Evolutionary conservation across 2,888 invertebrate genomes (phyloP).

Genomic region (Zelleria hepariella): DNA sequence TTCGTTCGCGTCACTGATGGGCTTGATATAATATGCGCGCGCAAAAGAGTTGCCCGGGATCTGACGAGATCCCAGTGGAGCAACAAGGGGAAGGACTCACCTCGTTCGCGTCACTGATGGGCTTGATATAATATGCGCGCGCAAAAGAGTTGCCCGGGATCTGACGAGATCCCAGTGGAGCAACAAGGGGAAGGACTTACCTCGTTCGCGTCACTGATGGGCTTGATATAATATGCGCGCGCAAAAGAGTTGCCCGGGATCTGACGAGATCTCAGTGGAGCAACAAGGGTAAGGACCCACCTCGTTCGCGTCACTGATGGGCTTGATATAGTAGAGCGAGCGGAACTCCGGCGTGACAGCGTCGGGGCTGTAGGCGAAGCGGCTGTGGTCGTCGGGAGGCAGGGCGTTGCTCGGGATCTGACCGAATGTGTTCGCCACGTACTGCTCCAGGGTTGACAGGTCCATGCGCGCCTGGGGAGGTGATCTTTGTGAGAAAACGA

Average conservation of each 20-base stretch:
- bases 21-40: not conserved
- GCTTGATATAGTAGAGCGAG: conserved; percentile 81
- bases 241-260: conserved; percentile 78
- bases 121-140: not conserved
- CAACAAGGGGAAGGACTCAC: conserved; percentile 60
- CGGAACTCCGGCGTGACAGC: conserved; percentile 74
- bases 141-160: no score
- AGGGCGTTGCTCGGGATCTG: conserved; percentile 77
- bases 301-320: conserved; percentile 80
- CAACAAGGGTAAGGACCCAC: conserved; percentile 60
- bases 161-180: no score
- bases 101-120: conserved; percentile 36
- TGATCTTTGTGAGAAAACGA: no score
- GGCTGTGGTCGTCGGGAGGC: conserved; percentile 74
- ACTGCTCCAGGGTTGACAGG: conserved; percentile 74
- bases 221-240: not conserved
- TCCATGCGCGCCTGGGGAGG: conserved; percentile 71
- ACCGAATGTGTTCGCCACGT: conserved; percentile 77
- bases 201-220: conserved; percentile 36
- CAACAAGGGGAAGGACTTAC: conserved; percentile 60
- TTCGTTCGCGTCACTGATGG: conserved; percentile 36
- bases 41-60: no score
- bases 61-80: no score
- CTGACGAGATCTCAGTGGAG: no score
- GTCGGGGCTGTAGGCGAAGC: conserved; percentile 50